phyloP scores from a whole-genome alignment of 2,113 vertebrate species.

The Cnemophilus loriae region DNA sequence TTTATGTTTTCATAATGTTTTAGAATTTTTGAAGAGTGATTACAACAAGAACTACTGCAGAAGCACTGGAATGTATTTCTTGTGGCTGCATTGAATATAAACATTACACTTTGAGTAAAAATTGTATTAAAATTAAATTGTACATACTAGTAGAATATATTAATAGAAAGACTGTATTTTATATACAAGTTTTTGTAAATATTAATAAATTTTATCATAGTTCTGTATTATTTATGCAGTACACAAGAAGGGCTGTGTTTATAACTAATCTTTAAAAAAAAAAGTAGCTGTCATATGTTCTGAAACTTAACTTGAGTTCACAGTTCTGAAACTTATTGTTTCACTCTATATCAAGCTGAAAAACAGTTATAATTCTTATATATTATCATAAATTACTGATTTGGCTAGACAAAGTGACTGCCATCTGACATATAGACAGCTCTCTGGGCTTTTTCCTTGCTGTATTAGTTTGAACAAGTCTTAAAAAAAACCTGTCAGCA shows the following conservation, averaged over 20 bases:
- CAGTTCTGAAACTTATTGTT: not conserved
- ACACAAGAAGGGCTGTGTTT: not conserved
- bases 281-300: not conserved
- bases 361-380: not conserved
- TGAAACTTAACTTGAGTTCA: not conserved
- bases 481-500: not conserved
- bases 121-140: not conserved
- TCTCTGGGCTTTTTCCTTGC: not conserved
- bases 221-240: not conserved
- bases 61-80: not conserved
- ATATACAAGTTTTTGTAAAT: not conserved
- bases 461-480: not conserved
- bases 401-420: not conserved
- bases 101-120: not conserved
- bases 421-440: not conserved
- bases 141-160: not conserved
- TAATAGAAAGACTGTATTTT: not conserved
- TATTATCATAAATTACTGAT: not conserved
- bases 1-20: not conserved
- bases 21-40: not conserved
- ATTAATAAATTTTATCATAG: not conserved
- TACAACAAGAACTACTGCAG: not conserved
- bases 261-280: not conserved
- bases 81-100: not conserved
- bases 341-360: not conserved